A percentile compares a stretch with the other conserved stretches of the same genome.
These are phyloP conservation scores for Cephus nigrinus DNA, from an alignment of 2,888 invertebrate species.

Conservation along the genomic window DNA sequence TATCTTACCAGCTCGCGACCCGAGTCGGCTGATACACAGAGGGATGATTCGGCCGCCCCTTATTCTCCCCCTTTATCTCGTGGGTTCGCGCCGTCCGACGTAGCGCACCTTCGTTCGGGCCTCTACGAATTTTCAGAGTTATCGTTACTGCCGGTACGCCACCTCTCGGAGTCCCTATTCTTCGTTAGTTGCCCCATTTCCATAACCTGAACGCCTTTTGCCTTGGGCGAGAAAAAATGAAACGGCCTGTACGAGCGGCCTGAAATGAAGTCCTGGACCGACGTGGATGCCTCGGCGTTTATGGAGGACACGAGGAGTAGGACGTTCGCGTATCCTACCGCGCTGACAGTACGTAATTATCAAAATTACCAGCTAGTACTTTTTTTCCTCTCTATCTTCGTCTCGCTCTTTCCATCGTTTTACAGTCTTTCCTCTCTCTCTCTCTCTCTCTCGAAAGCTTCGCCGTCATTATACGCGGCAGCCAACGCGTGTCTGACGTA, in stretches of 20 bases:
- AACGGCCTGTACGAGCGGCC: slow-evolving; percentile 13
- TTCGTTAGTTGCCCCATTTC: slow-evolving; percentile 38
- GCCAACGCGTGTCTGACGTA: background rate
- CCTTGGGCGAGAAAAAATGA: slow-evolving; percentile 32
- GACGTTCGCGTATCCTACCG: background rate
- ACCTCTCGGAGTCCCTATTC: slow-evolving; percentile 25
- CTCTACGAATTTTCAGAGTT: slow-evolving; percentile 26
- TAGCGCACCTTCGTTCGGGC: background rate
- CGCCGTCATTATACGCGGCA: background rate
- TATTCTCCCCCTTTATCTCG: background rate
- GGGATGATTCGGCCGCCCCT: background rate
- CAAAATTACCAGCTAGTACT: background rate
- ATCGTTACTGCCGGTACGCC: slow-evolving; percentile 25
- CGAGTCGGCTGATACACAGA: background rate
- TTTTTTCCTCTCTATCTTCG: background rate
- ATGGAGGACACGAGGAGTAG: background rate
- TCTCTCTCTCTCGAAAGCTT: background rate
- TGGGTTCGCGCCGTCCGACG: background rate
- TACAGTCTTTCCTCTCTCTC: too few relatives aligned
- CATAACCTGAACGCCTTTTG: slow-evolving; percentile 49
- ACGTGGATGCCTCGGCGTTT: background rate
- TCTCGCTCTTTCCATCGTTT: too few relatives aligned
- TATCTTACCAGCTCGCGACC: slow-evolving; percentile 1
- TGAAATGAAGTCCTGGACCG: slow-evolving; percentile 10
- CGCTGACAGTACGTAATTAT: background rate